Evolutionary conservation across 2,113 vertebrate species (phyloP), one percentile per base, ranked within the genome.

Genomic region (Speoplatyrhinus poulsoni): DNA sequence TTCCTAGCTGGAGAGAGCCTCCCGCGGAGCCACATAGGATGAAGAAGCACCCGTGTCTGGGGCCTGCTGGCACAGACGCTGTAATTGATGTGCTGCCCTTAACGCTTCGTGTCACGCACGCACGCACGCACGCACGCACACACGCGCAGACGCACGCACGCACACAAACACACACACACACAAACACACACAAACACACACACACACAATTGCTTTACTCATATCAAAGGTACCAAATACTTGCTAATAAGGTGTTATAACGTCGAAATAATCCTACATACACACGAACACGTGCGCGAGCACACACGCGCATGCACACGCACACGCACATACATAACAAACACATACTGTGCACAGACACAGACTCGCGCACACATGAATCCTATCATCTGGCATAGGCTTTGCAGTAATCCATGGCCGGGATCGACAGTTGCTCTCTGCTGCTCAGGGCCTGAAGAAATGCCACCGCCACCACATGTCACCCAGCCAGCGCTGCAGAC

Each of bases 71-170:
- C 87, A 88, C 83, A 85, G 82, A 86, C 87, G 69, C 82, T 77
- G 70, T 90, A 92, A 93, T 91, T 90, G 89, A 91, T 91, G 89
- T 80, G 66, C 80, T 84, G 84, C 85, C 87, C 87, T 91, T 83
- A 84, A 72, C 53, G 74, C 80, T 87, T 82, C 84, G 65, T 69
- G 70, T 69, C 72, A 65, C 84, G 72, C 80, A 57, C 73, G 63
- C 63, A 15, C 57, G 16, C 49, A 26, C 13, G 50, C 48, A 46
- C 17, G 19, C 15, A 46, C 36, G 9, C 62, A 66, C 75, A 63
- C 63, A 70, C 65, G 65, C 67, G 69, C 73, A 76, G 56, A 58
- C 46, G 64, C 75, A 50, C 70, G 54, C 65, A 75, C 66, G 66
- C 75, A 57, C 74, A 60, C 63, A 62, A 46, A 49, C 53, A 56